A percentile compares a stretch with the other conserved stretches of the same genome.
Conservation (phyloP, 2,113 vertebrate genomes). For the Archilochus colubris region DNA sequence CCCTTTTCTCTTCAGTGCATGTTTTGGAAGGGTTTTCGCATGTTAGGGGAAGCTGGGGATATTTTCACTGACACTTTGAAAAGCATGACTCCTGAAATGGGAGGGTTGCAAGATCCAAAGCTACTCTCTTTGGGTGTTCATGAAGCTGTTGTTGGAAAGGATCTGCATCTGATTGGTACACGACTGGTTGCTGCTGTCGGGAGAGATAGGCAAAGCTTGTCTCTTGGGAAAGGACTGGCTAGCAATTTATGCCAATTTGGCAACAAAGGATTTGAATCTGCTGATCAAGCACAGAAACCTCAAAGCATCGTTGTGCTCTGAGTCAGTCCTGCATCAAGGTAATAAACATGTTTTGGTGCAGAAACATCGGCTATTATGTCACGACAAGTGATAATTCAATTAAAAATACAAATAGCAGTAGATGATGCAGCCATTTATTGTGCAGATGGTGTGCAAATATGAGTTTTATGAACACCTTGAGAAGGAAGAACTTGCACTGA, state of each 20-base stretch:
- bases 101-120: not conserved
- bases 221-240: conserved; percentile 6
- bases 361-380: not conserved
- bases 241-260: conserved; percentile 41
- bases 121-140: not conserved
- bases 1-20: not conserved
- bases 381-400: not conserved
- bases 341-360: conserved; percentile 13
- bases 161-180: not conserved
- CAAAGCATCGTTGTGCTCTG: conserved; percentile 34
- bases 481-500: not conserved
- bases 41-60: not conserved
- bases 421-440: not conserved
- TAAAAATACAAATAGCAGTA: conserved; percentile 5
- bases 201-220: conserved; percentile 11
- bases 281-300: conserved; percentile 49
- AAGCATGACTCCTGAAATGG: not conserved
- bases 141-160: not conserved
- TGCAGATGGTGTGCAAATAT: not conserved
- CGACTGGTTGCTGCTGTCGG: conserved; percentile 3
- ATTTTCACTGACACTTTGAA: not conserved
- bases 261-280: conserved; percentile 48
- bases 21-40: not conserved
- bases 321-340: conserved; percentile 37
- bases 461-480: not conserved